phyloP scores from a whole-genome alignment of 2,888 invertebrate genomes.

The Sinodicranocentrus sp. region DNA sequence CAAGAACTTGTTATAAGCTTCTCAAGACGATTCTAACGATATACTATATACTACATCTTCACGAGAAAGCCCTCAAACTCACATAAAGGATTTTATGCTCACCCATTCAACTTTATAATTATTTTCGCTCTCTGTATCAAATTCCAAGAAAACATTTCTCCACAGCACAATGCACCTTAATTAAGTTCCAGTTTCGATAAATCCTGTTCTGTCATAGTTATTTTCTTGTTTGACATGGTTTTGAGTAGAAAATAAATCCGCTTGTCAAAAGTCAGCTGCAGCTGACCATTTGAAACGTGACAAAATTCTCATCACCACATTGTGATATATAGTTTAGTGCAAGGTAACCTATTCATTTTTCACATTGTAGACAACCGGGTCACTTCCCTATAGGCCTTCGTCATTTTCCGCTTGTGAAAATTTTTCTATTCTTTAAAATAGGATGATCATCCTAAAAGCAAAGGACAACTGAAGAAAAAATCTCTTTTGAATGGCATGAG shows the following conservation, averaged over 20 bases:
- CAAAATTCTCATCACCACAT: not conserved
- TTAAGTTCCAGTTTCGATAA: too few species aligned
- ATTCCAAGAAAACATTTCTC: too few species aligned
- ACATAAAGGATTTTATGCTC: not conserved
- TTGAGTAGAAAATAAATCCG: not conserved
- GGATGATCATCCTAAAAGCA: too few species aligned
- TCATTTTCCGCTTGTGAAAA: not conserved
- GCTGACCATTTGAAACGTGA: constrained; percentile 3
- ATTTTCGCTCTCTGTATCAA: too few species aligned
- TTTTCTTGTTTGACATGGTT: not conserved
- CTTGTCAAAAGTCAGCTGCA: not conserved
- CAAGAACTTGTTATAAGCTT: not conserved
- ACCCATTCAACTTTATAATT: too few species aligned
- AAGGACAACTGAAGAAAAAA: not conserved
- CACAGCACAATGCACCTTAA: too few species aligned
- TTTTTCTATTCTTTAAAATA: not conserved
- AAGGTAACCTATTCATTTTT: not conserved
- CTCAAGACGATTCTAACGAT: not conserved
- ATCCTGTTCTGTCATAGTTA: not conserved
- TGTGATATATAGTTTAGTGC: too few species aligned
- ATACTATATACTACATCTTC: not conserved
- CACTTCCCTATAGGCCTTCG: constrained; percentile 12
- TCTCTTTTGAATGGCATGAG: not conserved
- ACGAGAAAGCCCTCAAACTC: too few species aligned
- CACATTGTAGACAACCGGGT: constrained; percentile 26